Percentiles rank a stretch among this genome's conserved stretches.
phyloP scores from a whole-genome alignment of 1,140 invertebrate species.

The Drosophila burlai region DNA sequence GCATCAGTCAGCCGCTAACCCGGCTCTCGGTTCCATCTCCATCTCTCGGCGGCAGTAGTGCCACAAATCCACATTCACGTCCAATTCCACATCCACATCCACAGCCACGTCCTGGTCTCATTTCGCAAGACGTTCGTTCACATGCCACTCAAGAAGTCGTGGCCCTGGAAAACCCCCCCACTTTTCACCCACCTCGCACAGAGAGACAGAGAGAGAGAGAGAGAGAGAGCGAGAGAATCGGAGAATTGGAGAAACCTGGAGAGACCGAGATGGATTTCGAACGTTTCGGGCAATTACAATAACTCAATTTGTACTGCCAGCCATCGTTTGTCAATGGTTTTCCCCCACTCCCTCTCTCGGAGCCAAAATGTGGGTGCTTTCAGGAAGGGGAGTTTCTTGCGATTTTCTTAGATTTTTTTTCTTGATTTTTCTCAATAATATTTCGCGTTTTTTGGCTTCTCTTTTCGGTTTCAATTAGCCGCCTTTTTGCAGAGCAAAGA shows the following conservation, averaged over 20 bases:
- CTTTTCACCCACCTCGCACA: constrained; percentile 9
- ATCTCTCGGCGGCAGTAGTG: constrained; percentile 23
- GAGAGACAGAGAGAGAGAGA: not conserved
- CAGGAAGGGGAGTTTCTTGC: not conserved
- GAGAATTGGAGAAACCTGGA: constrained; percentile 8
- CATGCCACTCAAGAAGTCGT: constrained; percentile 81
- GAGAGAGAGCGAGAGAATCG: not conserved
- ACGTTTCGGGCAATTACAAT: constrained; percentile 81
- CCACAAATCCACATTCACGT: constrained; percentile 19
- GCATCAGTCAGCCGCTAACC: constrained; percentile 79
- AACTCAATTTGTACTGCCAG: constrained; percentile 77
- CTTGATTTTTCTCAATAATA: constrained; percentile 23
- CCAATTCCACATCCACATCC: constrained; percentile 14
- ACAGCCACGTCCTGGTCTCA: constrained; percentile 30
- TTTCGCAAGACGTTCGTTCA: constrained; percentile 69
- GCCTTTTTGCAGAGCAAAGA: constrained; percentile 43
- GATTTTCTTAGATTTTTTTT: not conserved
- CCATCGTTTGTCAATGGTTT: constrained; percentile 68
- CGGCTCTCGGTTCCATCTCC: constrained; percentile 59
- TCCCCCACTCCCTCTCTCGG: not conserved
- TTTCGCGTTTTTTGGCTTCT: constrained; percentile 32
- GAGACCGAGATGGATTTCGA: constrained; percentile 68
- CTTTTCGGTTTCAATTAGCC: constrained; percentile 65
- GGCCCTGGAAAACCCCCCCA: constrained; percentile 61
- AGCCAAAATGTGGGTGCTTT: constrained; percentile 14